Percentiles rank a stretch among this genome's conserved stretches.
These are phyloP conservation scores for Chiloscyllium plagiosum DNA, from an alignment of 2,113 vertebrate genomes.

Conservation along the genomic window DNA sequence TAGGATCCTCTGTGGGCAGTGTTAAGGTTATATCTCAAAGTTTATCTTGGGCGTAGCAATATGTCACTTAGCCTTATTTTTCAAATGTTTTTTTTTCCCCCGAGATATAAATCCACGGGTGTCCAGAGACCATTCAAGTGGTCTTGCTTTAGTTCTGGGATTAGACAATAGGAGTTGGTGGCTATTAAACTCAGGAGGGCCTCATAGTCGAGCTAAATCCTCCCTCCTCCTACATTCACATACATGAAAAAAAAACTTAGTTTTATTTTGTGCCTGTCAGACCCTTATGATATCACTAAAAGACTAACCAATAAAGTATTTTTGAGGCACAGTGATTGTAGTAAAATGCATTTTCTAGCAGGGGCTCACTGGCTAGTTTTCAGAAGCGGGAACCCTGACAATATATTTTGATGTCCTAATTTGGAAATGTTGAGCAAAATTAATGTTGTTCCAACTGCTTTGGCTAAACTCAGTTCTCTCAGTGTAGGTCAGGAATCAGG, in stretches of 20 bases:
- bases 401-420: not conserved
- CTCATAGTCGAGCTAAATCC: not conserved
- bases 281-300: not conserved
- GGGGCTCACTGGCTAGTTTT: not conserved
- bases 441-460: not conserved
- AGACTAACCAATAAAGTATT: not conserved
- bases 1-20: too few species aligned
- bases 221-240: not conserved
- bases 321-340: not conserved
- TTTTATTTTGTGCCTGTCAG: not conserved
- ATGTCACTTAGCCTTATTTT: not conserved
- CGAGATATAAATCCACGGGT: not conserved
- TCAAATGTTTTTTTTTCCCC: not conserved
- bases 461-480: not conserved
- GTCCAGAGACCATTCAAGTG: not conserved
- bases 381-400: not conserved
- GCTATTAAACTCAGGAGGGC: not conserved
- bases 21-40: too few species aligned
- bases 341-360: not conserved
- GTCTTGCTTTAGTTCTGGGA: not conserved
- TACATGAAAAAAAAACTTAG: not conserved
- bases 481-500: not conserved
- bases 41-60: too few species aligned
- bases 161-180: too few species aligned
- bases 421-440: not conserved